phyloP scores from a whole-genome alignment of 1,140 invertebrate species.

The Ectropis grisescens region DNA sequence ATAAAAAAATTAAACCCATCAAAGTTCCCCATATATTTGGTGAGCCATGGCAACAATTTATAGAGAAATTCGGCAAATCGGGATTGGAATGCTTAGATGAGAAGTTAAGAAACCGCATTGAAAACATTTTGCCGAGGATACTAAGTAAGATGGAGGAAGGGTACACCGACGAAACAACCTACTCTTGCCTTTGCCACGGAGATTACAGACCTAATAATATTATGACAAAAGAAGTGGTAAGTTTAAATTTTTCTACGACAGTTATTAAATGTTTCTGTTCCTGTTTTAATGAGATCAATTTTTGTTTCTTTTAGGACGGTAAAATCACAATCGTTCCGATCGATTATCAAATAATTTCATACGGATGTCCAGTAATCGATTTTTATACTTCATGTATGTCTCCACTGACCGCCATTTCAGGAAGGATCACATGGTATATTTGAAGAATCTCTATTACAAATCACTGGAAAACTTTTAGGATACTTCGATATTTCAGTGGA shows the following conservation, averaged over 20 bases:
- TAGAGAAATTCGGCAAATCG: constrained; percentile 18
- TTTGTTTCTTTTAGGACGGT: constrained; percentile 15
- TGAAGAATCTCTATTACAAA: constrained; percentile 18
- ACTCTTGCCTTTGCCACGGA: constrained; percentile 20
- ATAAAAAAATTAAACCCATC: constrained; percentile 24
- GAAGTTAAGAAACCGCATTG: constrained; percentile 16
- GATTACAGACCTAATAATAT: constrained; percentile 29
- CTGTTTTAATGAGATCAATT: background rate
- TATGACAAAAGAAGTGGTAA: constrained; percentile 22
- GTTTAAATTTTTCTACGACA: constrained; percentile 5
- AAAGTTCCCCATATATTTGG: constrained; percentile 25
- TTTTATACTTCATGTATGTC: constrained; percentile 21
- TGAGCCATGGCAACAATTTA: constrained; percentile 20
- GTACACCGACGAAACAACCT: constrained; percentile 13
- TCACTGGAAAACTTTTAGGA: constrained; percentile 11
- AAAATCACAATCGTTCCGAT: constrained; percentile 12
- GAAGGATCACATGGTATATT: constrained; percentile 9
- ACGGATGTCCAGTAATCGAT: constrained; percentile 21
- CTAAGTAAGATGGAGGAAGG: constrained; percentile 23
- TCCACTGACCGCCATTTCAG: constrained; percentile 15
- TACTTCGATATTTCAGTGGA: constrained; percentile 18
- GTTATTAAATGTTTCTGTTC: background rate
- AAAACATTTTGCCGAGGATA: constrained; percentile 15
- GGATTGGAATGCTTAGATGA: constrained; percentile 18
- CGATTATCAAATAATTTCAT: constrained; percentile 24